These are phyloP conservation scores for Oxyscelio sp. DNA, from an alignment of 2,888 invertebrate genomes.

Conservation along the genomic window DNA sequence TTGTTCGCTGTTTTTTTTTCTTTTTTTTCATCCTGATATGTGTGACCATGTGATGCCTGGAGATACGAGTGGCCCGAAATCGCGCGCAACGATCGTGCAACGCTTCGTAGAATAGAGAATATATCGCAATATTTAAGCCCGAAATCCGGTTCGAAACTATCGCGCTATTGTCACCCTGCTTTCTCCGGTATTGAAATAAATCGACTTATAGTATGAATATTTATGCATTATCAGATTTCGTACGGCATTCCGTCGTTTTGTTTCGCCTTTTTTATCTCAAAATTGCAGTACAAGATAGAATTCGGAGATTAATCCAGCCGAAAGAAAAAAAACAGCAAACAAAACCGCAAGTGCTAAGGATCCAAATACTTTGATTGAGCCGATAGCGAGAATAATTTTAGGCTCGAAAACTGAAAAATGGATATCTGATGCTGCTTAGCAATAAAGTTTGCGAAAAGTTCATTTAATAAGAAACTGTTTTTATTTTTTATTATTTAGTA, in stretches of 20 bases:
- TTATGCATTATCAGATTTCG: constrained; percentile 69
- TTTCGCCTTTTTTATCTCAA: constrained; percentile 39
- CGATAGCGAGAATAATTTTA: constrained; percentile 52
- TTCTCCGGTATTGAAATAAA: constrained; percentile 73
- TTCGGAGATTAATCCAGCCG: constrained; percentile 50
- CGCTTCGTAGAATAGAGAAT: constrained; percentile 74
- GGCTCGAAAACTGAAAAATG: constrained; percentile 38
- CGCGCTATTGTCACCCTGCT: constrained; percentile 79
- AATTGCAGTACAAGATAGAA: constrained; percentile 61
- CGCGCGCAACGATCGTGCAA: constrained; percentile 73
- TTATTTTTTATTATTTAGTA: no score
- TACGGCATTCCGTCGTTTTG: constrained; percentile 45
- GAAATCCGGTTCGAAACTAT: constrained; percentile 85
- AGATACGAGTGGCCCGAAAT: constrained; percentile 68
- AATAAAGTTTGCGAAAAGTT: neutral
- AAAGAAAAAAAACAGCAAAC: constrained; percentile 26
- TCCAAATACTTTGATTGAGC: constrained; percentile 47
- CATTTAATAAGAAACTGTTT: no score
- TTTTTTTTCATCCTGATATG: constrained; percentile 61
- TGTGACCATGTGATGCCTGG: constrained; percentile 61
- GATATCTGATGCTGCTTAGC: constrained; percentile 14
- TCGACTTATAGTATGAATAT: constrained; percentile 64
- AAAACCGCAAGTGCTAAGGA: constrained; percentile 28
- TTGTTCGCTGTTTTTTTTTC: no score
- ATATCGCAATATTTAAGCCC: constrained; percentile 82